phyloP scores from a whole-genome alignment of 2,113 vertebrate genomes.

The Limanda limanda region DNA sequence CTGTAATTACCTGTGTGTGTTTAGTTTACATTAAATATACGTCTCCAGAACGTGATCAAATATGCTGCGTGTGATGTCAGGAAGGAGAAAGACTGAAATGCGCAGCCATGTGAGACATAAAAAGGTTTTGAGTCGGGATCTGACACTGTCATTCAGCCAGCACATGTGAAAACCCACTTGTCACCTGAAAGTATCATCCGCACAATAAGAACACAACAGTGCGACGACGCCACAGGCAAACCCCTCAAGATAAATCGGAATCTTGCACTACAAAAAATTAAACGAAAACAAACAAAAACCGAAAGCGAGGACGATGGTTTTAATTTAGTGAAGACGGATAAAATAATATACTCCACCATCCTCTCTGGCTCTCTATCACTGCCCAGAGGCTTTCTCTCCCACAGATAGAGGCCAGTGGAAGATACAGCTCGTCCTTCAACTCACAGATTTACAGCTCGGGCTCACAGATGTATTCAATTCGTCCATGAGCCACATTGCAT shows the following conservation, averaged over 20 bases:
- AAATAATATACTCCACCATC: constrained; percentile 39
- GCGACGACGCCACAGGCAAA: not conserved
- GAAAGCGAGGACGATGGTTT: constrained; percentile 28
- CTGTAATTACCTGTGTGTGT: not conserved
- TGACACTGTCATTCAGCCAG: constrained; percentile 68
- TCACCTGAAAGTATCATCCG: constrained; percentile 2
- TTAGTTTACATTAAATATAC: not conserved
- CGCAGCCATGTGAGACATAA: constrained; percentile 75
- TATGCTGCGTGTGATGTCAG: constrained; percentile 48
- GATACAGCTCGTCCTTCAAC: constrained; percentile 79
- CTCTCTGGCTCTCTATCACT: constrained; percentile 46
- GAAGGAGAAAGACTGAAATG: constrained; percentile 67
- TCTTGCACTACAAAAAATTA: constrained; percentile 7
- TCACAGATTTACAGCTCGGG: constrained; percentile 74
- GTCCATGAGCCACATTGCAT: constrained; percentile 71
- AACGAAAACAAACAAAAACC: not conserved
- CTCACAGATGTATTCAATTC: constrained; percentile 75
- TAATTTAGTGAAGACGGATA: constrained; percentile 19
- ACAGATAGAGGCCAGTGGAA: constrained; percentile 64
- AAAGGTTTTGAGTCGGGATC: constrained; percentile 46
- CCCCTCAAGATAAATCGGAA: not conserved
- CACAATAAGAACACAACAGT: not conserved
- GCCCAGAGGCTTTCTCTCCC: constrained; percentile 57
- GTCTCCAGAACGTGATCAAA: not conserved
- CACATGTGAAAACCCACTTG: constrained; percentile 56